Evolutionary conservation across 2,888 invertebrate species (phyloP).

Genomic region (Chydorus sphaericus): DNA sequence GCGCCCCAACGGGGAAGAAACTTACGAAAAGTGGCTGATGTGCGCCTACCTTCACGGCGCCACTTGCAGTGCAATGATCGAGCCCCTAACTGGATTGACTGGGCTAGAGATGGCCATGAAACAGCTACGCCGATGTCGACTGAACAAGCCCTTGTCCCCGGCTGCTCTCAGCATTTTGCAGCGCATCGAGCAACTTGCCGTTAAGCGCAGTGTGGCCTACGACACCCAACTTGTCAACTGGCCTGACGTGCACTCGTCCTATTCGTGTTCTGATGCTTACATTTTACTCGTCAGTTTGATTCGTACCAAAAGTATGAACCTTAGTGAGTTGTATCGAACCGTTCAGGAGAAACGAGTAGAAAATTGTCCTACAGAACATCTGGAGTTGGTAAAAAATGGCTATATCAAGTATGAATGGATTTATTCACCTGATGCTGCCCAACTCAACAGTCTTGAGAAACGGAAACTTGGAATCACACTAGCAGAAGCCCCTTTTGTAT

Average conservation of each 20-base stretch:
- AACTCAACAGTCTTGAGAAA: too few relatives aligned
- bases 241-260: background rate
- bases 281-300: background rate
- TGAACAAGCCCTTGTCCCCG: background rate
- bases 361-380: too few relatives aligned
- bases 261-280: background rate
- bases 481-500: too few relatives aligned
- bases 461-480: too few relatives aligned
- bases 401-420: too few relatives aligned
- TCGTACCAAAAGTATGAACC: too few relatives aligned
- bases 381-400: too few relatives aligned
- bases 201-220: background rate
- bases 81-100: background rate
- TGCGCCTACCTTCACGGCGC: background rate
- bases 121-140: background rate
- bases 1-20: background rate
- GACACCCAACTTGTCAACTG: background rate
- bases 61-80: background rate
- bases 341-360: too few relatives aligned
- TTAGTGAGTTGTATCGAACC: too few relatives aligned
- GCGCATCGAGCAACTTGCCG: background rate
- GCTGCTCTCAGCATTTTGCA: background rate
- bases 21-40: background rate
- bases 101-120: conserved; percentile 7
- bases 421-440: too few relatives aligned